Conservation (phyloP, 2,888 invertebrate species). For the Anaspis maculata region DNA sequence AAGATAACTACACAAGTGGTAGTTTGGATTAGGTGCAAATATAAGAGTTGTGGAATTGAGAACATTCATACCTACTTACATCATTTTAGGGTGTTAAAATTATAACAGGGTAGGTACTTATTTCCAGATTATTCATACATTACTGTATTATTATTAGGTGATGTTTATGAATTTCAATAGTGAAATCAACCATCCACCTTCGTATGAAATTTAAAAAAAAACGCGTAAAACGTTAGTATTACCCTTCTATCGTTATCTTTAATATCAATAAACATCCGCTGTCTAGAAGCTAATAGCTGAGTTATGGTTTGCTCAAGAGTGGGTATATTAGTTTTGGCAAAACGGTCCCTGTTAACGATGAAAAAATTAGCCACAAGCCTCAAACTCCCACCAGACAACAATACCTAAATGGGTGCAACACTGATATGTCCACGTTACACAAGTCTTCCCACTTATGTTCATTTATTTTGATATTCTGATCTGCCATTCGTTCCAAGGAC, state of each 20-base stretch:
- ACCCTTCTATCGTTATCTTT: slow-evolving; percentile 60
- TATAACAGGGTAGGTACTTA: too few species aligned
- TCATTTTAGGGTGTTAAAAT: too few species aligned
- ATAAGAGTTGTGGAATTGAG: too few species aligned
- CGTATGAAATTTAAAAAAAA: too few species aligned
- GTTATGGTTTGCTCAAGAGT: slow-evolving; percentile 62
- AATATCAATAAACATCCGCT: slow-evolving; percentile 70
- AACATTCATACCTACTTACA: too few species aligned
- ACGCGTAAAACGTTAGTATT: slow-evolving; percentile 16
- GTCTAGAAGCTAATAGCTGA: slow-evolving; percentile 55
- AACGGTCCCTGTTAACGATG: slow-evolving; percentile 50
- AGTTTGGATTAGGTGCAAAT: too few species aligned
- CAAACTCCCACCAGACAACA: not conserved
- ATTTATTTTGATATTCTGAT: slow-evolving; percentile 45
- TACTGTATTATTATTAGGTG: too few species aligned
- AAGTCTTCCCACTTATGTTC: slow-evolving; percentile 56
- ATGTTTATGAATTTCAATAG: too few species aligned
- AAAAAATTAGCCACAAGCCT: too few species aligned
- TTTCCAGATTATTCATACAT: too few species aligned
- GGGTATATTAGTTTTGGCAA: slow-evolving; percentile 53
- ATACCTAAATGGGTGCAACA: slow-evolving; percentile 61
- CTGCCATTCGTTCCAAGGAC: slow-evolving; percentile 58
- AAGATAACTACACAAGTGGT: too few species aligned
- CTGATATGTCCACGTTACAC: slow-evolving; percentile 55
- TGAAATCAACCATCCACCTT: too few species aligned